These are phyloP conservation scores for Artemia franciscana DNA, from an alignment of 1,140 invertebrate species.

Conservation along the genomic window DNA sequence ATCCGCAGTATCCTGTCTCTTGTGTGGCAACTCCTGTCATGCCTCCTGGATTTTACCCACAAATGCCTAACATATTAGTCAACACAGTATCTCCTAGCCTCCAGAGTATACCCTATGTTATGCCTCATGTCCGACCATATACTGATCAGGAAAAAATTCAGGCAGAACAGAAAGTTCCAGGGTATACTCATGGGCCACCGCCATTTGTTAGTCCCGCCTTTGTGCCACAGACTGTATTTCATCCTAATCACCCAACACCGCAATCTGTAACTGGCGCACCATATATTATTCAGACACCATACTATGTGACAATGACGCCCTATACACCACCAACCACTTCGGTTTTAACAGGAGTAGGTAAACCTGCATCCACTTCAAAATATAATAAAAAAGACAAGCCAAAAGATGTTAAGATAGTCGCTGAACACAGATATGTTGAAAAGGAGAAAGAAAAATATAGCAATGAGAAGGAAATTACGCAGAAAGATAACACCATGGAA, in stretches of 20 bases:
- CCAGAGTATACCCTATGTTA: neutral
- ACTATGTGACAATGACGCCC: too few species aligned
- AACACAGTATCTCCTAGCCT: neutral
- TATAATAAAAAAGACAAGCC: too few species aligned
- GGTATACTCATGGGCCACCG: neutral
- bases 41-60: neutral
- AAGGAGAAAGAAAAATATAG: too few species aligned
- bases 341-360: too few species aligned
- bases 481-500: too few species aligned
- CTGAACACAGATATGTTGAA: too few species aligned
- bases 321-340: too few species aligned
- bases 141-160: neutral
- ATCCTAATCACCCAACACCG: neutral
- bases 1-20: neutral
- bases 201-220: neutral
- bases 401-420: too few species aligned
- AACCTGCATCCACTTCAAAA: too few species aligned
- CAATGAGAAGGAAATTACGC: too few species aligned
- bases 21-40: neutral
- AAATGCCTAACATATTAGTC: neutral
- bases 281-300: constrained; percentile 4
- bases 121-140: neutral
- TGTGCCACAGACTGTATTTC: neutral
- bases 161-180: neutral
- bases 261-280: constrained; percentile 6